These are phyloP conservation scores for Oostethus manadensis DNA, from an alignment of 2,113 vertebrate genomes.

Conservation along the genomic window DNA sequence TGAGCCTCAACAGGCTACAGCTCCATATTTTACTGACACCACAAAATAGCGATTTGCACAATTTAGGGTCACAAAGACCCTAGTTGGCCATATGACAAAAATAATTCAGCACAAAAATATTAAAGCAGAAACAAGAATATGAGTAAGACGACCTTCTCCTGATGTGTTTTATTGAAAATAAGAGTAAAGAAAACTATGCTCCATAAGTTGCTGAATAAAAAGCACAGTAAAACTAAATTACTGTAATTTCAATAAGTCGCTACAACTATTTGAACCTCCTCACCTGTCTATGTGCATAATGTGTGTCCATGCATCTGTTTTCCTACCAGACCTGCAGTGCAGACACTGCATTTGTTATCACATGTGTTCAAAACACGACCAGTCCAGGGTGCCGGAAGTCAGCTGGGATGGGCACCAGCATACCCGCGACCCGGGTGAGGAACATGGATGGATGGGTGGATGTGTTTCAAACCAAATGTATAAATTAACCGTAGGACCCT, in stretches of 20 bases:
- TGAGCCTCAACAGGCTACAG: neutral
- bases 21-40: neutral
- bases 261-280: conserved; percentile 14
- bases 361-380: neutral
- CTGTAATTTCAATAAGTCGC: no score
- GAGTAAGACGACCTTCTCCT: neutral
- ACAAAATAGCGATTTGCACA: neutral
- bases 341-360: neutral
- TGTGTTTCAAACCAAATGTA: no score
- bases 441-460: no score
- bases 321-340: no score
- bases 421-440: no score
- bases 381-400: no score
- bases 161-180: neutral
- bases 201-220: neutral
- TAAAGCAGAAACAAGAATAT: neutral
- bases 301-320: no score
- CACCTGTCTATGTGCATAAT: conserved; percentile 17
- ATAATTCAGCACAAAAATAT: conserved; percentile 1
- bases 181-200: neutral
- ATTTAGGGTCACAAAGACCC: neutral
- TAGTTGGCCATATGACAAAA: neutral
- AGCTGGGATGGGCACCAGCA: no score
- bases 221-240: neutral
- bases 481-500: conserved; percentile 25